These are phyloP conservation scores for Pelvicachromis taeniatus DNA, from an alignment of 2,113 vertebrate genomes.

Conservation along the genomic window DNA sequence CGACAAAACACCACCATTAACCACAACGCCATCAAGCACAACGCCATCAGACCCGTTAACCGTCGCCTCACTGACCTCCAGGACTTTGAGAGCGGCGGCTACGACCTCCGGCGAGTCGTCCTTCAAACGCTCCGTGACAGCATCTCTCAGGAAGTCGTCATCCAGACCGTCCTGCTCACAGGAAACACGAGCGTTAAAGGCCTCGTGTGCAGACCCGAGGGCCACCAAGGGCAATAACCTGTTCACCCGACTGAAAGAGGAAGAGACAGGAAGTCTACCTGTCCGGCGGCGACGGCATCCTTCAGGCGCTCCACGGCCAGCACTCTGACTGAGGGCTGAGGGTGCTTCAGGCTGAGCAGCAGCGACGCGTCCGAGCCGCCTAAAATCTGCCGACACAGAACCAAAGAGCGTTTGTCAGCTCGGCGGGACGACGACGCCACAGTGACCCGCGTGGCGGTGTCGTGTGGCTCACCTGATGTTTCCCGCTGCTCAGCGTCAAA, in stretches of 20 bases:
- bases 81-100: slow-evolving; percentile 72
- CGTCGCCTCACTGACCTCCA: slow-evolving; percentile 73
- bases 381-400: slow-evolving; percentile 75
- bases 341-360: slow-evolving; percentile 91
- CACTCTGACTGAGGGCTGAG: slow-evolving; percentile 80
- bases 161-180: slow-evolving; percentile 78
- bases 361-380: slow-evolving; percentile 86
- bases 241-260: background rate
- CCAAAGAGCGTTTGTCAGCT: background rate
- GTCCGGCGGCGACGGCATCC: slow-evolving; percentile 68
- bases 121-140: slow-evolving; percentile 78
- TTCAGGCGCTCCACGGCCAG: slow-evolving; percentile 85
- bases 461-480: slow-evolving; percentile 78
- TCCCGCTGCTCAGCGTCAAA: slow-evolving; percentile 86
- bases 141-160: slow-evolving; percentile 81
- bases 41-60: background rate
- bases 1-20: background rate
- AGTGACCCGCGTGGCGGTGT: fast-evolving
- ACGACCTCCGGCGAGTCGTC: slow-evolving; percentile 86
- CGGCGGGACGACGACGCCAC: background rate
- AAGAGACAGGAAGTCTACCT: slow-evolving; percentile 69
- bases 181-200: background rate
- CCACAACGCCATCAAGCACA: background rate
- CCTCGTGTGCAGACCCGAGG: no score
- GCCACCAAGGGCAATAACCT: no score